Percentiles rank a stretch among this genome's conserved stretches.
Evolutionary conservation across 2,113 vertebrate genomes (phyloP).

Genomic region (Melanerpes formicivorus): DNA sequence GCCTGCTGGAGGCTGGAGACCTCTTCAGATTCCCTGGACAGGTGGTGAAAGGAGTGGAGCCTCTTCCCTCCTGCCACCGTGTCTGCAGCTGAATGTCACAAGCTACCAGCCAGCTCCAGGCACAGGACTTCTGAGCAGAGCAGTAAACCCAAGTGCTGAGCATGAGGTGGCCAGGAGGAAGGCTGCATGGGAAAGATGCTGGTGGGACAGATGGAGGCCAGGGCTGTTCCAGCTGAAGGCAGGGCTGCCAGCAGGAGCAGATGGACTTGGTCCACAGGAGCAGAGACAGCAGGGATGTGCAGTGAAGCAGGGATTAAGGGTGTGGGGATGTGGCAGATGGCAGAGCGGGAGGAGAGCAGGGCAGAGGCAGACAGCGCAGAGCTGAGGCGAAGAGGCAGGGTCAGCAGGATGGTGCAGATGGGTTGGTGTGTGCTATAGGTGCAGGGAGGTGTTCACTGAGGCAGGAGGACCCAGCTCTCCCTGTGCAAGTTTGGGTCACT

Average conservation of each 20-base stretch:
- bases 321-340: constrained; percentile 14
- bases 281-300: background rate
- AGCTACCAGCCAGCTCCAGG: background rate
- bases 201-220: constrained; percentile 20
- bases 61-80: background rate
- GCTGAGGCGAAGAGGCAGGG: background rate
- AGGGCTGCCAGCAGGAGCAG: background rate
- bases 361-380: background rate
- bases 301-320: constrained; percentile 7
- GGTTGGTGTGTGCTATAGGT: background rate
- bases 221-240: background rate
- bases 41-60: background rate
- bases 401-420: constrained; percentile 5
- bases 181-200: background rate
- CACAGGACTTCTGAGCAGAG: background rate
- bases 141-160: background rate
- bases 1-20: background rate
- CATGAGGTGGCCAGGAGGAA: background rate
- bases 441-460: background rate
- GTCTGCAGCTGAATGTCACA: background rate
- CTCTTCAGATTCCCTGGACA: background rate
- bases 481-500: background rate
- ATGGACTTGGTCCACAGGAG: constrained; percentile 1
- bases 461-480: background rate
- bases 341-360: background rate